These are phyloP conservation scores for Hippocampus abdominalis DNA, from an alignment of 2,113 vertebrate species.

Conservation along the genomic window DNA sequence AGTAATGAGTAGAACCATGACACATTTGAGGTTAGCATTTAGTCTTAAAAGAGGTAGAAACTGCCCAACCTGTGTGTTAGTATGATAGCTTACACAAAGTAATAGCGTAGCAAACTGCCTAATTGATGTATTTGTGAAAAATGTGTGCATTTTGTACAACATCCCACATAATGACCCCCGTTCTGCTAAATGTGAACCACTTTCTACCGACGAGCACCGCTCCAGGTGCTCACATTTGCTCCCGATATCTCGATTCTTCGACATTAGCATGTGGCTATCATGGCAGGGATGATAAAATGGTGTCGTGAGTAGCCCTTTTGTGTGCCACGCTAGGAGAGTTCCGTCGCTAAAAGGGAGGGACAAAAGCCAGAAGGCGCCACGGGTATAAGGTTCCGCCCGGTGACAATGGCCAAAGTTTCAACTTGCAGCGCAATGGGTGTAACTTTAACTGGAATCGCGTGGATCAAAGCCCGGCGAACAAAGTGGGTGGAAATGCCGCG, in stretches of 20 bases:
- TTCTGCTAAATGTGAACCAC: not conserved
- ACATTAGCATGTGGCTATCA: slow-evolving; percentile 59
- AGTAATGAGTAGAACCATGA: too few species aligned
- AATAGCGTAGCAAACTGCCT: not conserved
- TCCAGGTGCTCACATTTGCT: not conserved
- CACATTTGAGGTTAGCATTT: too few species aligned
- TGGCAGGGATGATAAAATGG: slow-evolving; percentile 72
- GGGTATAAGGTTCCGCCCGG: slow-evolving; percentile 75
- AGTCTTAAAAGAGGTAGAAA: too few species aligned
- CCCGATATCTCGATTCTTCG: not conserved
- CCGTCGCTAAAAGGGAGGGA: slow-evolving; percentile 71
- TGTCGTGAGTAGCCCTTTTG: slow-evolving; percentile 74
- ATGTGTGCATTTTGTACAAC: not conserved
- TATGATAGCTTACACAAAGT: not conserved
- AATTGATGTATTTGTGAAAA: not conserved
- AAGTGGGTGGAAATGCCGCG: slow-evolving; percentile 74
- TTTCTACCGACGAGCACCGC: not conserved
- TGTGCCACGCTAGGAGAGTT: slow-evolving; percentile 68
- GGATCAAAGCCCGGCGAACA: slow-evolving; percentile 73
- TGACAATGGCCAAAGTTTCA: slow-evolving; percentile 76
- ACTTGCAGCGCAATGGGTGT: slow-evolving; percentile 75
- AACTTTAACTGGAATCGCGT: slow-evolving; percentile 74
- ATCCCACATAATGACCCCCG: not conserved
- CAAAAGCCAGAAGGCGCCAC: slow-evolving; percentile 75
- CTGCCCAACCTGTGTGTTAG: too few species aligned